These are phyloP conservation scores for Borostomias antarcticus DNA, from an alignment of 2,797 vertebrate species.

Conservation along the genomic window DNA sequence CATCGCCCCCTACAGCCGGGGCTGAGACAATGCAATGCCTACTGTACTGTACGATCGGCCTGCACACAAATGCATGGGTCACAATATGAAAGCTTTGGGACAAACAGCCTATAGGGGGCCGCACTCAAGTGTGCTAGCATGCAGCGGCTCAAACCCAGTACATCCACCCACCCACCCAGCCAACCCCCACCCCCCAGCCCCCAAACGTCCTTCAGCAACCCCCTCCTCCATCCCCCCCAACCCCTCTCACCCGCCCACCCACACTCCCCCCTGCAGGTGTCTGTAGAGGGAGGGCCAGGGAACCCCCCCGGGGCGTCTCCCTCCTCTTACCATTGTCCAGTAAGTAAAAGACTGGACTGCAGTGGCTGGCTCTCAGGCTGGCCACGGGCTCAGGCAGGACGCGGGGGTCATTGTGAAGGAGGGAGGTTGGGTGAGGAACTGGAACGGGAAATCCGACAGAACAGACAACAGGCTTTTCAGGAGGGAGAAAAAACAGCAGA, in stretches of 20 bases:
- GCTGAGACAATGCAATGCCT: conserved; percentile 45
- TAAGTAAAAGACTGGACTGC: conserved; percentile 85
- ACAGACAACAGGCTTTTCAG: conserved; percentile 50
- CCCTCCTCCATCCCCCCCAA: neutral
- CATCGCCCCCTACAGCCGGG: conserved; percentile 36
- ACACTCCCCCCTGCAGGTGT: conserved; percentile 60
- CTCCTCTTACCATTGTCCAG: conserved; percentile 85
- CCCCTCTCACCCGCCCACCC: conserved; percentile 16
- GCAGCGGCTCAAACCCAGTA: conserved; percentile 59
- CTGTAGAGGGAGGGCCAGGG: conserved; percentile 37
- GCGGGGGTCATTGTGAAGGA: conserved; percentile 80
- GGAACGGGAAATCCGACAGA: conserved; percentile 77
- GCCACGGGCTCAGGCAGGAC: conserved; percentile 76
- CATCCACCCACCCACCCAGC: conserved; percentile 32
- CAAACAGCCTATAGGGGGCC: conserved; percentile 41
- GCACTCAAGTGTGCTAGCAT: conserved; percentile 45
- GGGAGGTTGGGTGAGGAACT: conserved; percentile 80
- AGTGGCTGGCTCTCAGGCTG: conserved; percentile 81
- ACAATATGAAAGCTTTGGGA: conserved; percentile 46
- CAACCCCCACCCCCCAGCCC: neutral
- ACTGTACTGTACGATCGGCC: conserved; percentile 25
- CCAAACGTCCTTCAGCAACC: neutral
- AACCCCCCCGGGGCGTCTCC: conserved; percentile 31
- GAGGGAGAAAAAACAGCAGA: conserved; percentile 11
- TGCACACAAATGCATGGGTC: conserved; percentile 45